phyloP scores from a whole-genome alignment of 2,113 vertebrate genomes.

The Melanotaenia duboulayi region DNA sequence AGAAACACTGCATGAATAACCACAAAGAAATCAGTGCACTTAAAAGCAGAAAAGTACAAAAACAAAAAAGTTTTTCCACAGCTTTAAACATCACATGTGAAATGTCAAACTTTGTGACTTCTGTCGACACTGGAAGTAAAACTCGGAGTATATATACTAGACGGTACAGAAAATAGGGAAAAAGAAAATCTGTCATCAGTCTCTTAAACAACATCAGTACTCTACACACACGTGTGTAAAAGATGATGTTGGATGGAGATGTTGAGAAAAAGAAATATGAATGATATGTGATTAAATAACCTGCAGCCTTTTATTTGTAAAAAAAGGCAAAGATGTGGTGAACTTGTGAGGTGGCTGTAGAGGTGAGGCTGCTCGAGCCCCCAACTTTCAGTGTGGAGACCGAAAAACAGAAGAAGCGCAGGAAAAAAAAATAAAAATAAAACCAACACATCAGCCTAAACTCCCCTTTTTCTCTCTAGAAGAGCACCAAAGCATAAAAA shows the following conservation, averaged over 20 bases:
- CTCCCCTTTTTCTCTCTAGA: conserved; percentile 19
- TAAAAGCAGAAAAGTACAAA: conserved; percentile 59
- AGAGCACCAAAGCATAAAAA: conserved; percentile 34
- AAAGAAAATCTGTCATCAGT: neutral
- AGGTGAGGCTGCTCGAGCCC: neutral
- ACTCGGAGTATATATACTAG: neutral
- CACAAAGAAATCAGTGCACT: conserved; percentile 73
- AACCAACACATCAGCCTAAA: conserved; percentile 2
- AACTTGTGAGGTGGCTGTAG: conserved; percentile 44
- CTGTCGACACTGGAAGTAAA: conserved; percentile 34
- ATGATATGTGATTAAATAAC: conserved; percentile 7
- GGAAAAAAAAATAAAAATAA: conserved; percentile 18
- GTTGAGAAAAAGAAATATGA: neutral
- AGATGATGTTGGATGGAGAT: neutral
- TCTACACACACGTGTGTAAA: neutral
- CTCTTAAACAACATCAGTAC: neutral
- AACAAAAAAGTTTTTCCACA: conserved; percentile 29
- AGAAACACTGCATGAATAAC: conserved; percentile 33
- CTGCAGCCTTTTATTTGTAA: conserved; percentile 10
- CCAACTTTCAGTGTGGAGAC: conserved; percentile 78
- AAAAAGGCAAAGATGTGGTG: conserved; percentile 24
- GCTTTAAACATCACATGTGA: conserved; percentile 19
- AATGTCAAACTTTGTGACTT: conserved; percentile 15
- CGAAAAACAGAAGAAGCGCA: conserved; percentile 48
- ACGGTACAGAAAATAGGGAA: too few relatives aligned